Evolutionary conservation across 2,888 invertebrate genomes (phyloP).

Genomic region (Mimachlamys varia): DNA sequence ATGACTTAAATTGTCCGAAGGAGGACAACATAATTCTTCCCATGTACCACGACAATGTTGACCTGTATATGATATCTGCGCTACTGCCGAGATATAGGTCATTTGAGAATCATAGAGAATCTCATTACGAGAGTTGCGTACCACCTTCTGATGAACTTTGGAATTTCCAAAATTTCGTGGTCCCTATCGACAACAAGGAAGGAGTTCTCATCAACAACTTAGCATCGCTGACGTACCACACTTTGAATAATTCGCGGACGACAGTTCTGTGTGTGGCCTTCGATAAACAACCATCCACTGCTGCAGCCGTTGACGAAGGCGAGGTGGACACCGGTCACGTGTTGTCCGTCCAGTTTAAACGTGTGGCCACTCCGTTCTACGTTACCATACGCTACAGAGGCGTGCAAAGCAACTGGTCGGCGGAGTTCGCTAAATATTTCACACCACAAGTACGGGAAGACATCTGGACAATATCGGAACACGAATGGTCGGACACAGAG

Average conservation of each 20-base stretch:
- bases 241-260: neutral
- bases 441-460: constrained; percentile 45
- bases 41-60: constrained; percentile 58
- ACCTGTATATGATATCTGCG: constrained; percentile 63
- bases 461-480: constrained; percentile 57
- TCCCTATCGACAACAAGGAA: neutral
- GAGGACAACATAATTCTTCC: constrained; percentile 69
- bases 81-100: constrained; percentile 64
- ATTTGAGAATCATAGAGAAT: constrained; percentile 60
- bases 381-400: constrained; percentile 54
- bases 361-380: constrained; percentile 41
- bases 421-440: constrained; percentile 41
- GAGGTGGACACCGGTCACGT: constrained; percentile 53
- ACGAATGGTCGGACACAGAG: constrained; percentile 57
- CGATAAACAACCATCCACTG: neutral
- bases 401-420: constrained; percentile 49
- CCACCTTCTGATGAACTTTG: constrained; percentile 12
- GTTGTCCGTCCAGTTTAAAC: constrained; percentile 48
- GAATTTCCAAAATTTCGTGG: constrained; percentile 1
- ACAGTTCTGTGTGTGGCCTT: neutral
- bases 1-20: constrained; percentile 62
- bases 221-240: neutral
- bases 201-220: neutral
- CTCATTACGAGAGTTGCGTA: constrained; percentile 57
- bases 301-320: constrained; percentile 37